phyloP scores from a whole-genome alignment of 2,113 vertebrate genomes.

The Meleagris gallopavo region DNA sequence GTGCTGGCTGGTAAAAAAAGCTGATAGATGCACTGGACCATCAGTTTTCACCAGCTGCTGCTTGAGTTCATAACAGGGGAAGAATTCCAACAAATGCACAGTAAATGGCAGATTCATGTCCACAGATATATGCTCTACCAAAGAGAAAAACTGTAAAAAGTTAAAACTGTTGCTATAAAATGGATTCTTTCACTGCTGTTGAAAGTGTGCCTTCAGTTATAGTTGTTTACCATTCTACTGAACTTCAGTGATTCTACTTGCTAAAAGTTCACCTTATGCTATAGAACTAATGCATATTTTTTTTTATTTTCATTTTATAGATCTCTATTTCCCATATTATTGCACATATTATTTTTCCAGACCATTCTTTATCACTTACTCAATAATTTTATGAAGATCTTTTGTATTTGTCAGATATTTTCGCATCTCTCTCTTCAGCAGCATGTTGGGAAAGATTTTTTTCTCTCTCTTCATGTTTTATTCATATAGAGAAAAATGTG shows the following conservation, averaged over 20 bases:
- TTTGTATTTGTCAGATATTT: not conserved
- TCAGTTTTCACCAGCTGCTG: not conserved
- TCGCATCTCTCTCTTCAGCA: not conserved
- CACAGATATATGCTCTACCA: not conserved
- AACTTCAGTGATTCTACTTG: constrained; percentile 36
- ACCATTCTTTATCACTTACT: not conserved
- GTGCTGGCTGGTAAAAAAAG: not conserved
- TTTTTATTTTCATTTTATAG: constrained; percentile 25
- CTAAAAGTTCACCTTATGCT: not conserved
- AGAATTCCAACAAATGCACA: not conserved
- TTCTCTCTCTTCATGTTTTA: not conserved
- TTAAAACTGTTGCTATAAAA: not conserved
- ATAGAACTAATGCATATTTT: not conserved
- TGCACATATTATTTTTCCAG: constrained; percentile 14
- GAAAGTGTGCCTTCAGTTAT: not conserved
- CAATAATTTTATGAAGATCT: not conserved
- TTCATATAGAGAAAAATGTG: not conserved
- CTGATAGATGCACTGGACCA: not conserved
- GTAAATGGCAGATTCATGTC: not conserved
- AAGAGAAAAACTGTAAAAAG: not conserved
- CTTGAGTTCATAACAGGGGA: not conserved
- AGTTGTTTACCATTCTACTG: not conserved
- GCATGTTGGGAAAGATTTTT: not conserved
- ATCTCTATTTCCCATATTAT: not conserved
- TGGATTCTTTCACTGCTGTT: not conserved